Conservation (phyloP, 2,797 vertebrate genomes). For the Acrocephalus scirpaceus region DNA sequence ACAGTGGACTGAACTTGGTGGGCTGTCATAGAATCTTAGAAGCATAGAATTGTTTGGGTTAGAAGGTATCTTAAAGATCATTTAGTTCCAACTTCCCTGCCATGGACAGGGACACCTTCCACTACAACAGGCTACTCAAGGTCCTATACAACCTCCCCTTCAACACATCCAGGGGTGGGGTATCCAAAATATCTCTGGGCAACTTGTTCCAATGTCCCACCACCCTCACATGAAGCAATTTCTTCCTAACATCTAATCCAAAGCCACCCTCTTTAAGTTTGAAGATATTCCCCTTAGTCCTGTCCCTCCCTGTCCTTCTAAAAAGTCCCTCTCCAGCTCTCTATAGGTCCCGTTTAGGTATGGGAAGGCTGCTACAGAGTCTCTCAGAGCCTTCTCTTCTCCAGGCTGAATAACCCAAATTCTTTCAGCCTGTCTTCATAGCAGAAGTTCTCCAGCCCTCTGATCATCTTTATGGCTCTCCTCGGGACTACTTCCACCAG, state of each 20-base stretch:
- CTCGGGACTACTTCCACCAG: not conserved
- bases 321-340: not conserved
- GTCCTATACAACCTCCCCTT: not conserved
- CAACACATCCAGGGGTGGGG: not conserved
- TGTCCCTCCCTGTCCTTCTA: not conserved
- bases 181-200: not conserved
- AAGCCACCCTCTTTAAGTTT: not conserved
- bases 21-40: not conserved
- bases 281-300: not conserved
- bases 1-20: not conserved
- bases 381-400: not conserved
- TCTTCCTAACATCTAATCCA: not conserved
- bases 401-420: not conserved
- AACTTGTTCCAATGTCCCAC: accelerated
- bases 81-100: not conserved
- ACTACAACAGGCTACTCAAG: not conserved
- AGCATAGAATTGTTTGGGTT: not conserved
- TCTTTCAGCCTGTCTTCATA: not conserved
- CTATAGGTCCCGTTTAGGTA: not conserved
- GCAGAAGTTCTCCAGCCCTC: not conserved
- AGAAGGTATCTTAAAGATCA: not conserved
- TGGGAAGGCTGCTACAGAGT: not conserved
- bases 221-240: not conserved
- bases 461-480: not conserved
- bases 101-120: not conserved